These are phyloP conservation scores for Illadopsis cleaveri DNA, from an alignment of 2,113 vertebrate genomes.

Conservation along the genomic window DNA sequence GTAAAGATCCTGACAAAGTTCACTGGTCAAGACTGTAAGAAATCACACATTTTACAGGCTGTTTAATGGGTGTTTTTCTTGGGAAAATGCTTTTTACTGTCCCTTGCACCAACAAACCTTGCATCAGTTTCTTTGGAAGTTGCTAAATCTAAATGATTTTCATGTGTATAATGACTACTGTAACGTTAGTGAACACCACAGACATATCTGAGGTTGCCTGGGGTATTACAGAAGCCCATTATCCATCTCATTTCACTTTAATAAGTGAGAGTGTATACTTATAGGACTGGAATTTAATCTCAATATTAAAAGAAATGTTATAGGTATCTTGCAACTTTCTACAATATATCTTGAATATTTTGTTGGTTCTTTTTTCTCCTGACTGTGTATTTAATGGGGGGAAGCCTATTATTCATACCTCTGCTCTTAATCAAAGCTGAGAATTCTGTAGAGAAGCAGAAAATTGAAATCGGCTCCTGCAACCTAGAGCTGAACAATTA, in stretches of 20 bases:
- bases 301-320: not conserved
- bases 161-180: not conserved
- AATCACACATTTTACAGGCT: not conserved
- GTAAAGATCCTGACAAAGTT: not conserved
- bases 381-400: constrained; percentile 15
- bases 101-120: not conserved
- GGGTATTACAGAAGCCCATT: not conserved
- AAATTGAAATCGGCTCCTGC: constrained; percentile 56
- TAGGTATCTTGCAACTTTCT: not conserved
- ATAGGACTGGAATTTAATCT: not conserved
- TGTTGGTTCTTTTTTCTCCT: constrained; percentile 20
- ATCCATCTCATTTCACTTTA: not conserved
- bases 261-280: not conserved
- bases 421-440: constrained; percentile 70
- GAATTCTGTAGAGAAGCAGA: constrained; percentile 57
- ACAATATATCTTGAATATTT: not conserved
- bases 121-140: not conserved
- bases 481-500: constrained; percentile 70
- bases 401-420: constrained; percentile 59
- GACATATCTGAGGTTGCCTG: not conserved
- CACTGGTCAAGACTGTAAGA: not conserved
- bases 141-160: not conserved
- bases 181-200: not conserved
- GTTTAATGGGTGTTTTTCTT: not conserved
- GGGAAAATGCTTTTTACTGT: not conserved